Percentiles rank a stretch among this genome's conserved stretches.
phyloP scores from a whole-genome alignment of 2,888 invertebrate genomes.

The Rambutsinella grinnellia region DNA sequence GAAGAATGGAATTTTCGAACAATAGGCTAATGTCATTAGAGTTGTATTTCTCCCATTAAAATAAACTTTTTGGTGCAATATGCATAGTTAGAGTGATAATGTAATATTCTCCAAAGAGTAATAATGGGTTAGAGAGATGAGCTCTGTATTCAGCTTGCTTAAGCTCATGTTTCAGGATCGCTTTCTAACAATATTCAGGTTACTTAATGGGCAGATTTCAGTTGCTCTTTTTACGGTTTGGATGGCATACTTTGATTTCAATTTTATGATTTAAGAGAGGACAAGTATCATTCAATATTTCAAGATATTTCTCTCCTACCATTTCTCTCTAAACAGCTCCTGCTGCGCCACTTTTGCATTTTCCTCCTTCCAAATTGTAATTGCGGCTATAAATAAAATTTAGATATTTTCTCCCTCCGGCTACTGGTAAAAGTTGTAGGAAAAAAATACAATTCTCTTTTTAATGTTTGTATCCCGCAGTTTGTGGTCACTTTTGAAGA shows the following conservation, averaged over 20 bases:
- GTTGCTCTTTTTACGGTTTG: conserved; percentile 43
- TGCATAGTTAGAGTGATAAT: not conserved
- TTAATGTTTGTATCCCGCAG: conserved; percentile 25
- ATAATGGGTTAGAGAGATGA: not conserved
- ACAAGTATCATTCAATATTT: no score
- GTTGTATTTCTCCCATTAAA: conserved; percentile 56
- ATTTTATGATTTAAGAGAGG: conserved; percentile 21
- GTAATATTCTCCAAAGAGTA: not conserved
- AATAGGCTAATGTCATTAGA: conserved; percentile 65
- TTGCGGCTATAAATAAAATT: conserved; percentile 12
- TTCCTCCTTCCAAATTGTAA: conserved; percentile 20
- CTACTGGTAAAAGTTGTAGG: not conserved
- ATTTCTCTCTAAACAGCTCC: conserved; percentile 26
- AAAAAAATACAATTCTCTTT: not conserved
- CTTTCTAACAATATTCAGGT: conserved; percentile 25
- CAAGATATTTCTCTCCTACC: conserved; percentile 3
- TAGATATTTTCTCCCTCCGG: not conserved
- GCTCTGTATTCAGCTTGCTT: conserved; percentile 4
- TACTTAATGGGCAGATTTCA: not conserved
- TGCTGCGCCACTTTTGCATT: conserved; percentile 18
- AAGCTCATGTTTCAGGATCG: conserved; percentile 49
- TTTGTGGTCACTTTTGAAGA: not conserved
- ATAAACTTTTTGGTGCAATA: not conserved
- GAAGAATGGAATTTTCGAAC: conserved; percentile 44
- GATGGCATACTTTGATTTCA: conserved; percentile 42